These are phyloP conservation scores for Trachelus troglodyta DNA, from an alignment of 2,888 invertebrate species.

Conservation along the genomic window DNA sequence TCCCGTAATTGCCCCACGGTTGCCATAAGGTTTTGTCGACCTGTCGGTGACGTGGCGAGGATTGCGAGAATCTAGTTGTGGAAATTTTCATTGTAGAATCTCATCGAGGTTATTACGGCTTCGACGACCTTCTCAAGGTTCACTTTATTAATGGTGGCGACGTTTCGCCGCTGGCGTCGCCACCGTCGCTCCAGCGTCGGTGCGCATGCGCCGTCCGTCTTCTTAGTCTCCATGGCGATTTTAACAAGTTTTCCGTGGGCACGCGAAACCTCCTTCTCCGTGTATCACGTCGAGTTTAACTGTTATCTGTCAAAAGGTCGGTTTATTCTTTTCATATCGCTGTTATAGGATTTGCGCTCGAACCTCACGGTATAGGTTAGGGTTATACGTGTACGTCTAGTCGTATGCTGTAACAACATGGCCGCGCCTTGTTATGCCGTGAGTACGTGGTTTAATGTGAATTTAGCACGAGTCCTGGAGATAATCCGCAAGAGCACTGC, in stretches of 20 bases:
- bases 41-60: background rate
- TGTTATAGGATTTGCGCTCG: background rate
- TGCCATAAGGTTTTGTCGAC: background rate
- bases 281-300: background rate
- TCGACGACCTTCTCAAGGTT: background rate
- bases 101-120: background rate
- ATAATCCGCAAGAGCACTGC: background rate
- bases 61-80: background rate
- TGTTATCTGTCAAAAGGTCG: background rate
- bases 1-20: background rate
- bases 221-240: background rate
- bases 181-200: background rate
- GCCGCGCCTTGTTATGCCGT: conserved; percentile 17
- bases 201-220: background rate
- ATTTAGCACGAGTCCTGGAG: conserved; percentile 21
- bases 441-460: conserved; percentile 27
- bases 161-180: background rate
- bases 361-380: background rate
- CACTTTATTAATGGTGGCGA: background rate
- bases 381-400: background rate
- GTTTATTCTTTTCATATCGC: background rate
- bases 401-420: background rate
- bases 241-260: background rate
- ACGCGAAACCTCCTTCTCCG: background rate
- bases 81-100: background rate